These are phyloP conservation scores for Ophiothrix spiculata DNA, from an alignment of 35 echinoderm and acorn worm genomes.

Conservation along the genomic window DNA sequence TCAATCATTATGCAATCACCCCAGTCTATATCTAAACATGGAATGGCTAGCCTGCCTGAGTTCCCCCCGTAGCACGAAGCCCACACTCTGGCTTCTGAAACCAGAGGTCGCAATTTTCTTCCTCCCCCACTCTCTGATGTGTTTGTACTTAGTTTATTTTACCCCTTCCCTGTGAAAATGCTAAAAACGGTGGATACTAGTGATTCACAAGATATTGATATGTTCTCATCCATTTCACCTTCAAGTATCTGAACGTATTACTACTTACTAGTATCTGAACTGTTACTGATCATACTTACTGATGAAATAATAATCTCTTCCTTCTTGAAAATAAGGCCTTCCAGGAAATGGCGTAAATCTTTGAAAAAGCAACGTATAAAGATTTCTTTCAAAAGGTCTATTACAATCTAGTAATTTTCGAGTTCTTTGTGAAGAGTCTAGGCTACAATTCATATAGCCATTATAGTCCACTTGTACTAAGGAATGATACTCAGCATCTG, in stretches of 20 bases:
- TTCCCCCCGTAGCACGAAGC: no score
- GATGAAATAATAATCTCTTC: constrained; percentile 59
- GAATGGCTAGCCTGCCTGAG: no score
- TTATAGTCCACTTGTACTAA: constrained; percentile 45
- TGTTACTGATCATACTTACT: constrained; percentile 38
- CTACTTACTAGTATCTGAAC: no score
- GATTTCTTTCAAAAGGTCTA: constrained; percentile 51
- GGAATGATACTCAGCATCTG: constrained; percentile 37
- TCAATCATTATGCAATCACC: no score
- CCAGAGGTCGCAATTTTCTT: not conserved
- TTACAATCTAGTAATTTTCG: constrained; percentile 46
- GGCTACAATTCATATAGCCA: constrained; percentile 36
- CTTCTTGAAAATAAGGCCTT: constrained; percentile 28
- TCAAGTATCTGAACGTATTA: not conserved
- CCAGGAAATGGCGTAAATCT: constrained; percentile 36
- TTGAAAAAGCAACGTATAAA: constrained; percentile 55
- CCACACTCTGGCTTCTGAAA: not conserved
- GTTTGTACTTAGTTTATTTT: no score
- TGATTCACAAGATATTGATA: no score
- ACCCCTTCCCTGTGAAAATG: no score
- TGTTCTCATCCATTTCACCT: not conserved
- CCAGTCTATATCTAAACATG: no score
- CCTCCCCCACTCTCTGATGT: no score
- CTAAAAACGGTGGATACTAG: no score
- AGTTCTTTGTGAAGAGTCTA: not conserved